Conservation (phyloP, 2,113 vertebrate species). For the Ptychochromis oligacanthus region DNA sequence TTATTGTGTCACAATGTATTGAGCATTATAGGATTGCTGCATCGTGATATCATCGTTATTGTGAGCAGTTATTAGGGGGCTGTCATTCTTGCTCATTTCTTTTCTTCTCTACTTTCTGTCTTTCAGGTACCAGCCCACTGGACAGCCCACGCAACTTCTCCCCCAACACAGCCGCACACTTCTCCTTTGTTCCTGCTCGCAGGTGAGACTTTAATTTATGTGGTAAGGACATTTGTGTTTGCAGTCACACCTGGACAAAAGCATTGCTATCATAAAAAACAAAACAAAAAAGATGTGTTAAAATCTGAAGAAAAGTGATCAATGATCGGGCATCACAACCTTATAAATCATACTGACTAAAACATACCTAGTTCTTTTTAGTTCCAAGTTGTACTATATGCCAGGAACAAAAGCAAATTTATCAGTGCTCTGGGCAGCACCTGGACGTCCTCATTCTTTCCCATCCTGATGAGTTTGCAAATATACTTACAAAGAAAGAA, state of each 20-base stretch:
- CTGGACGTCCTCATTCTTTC: too few species aligned
- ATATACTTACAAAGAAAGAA: too few species aligned
- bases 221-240: background rate
- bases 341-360: too few species aligned
- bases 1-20: background rate
- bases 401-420: background rate
- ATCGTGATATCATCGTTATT: background rate
- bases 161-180: constrained; percentile 95
- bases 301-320: too few species aligned
- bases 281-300: background rate
- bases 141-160: constrained; percentile 98
- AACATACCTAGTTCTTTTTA: background rate
- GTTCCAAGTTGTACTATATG: background rate
- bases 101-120: background rate
- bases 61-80: background rate
- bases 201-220: constrained; percentile 83
- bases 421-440: too few species aligned
- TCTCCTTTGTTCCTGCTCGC: constrained; percentile 94
- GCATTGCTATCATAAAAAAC: background rate
- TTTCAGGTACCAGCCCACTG: constrained; percentile 92
- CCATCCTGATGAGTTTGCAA: too few species aligned
- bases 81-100: background rate
- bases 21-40: background rate
- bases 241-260: background rate
- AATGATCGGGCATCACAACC: too few species aligned